Evolutionary conservation across 2,888 invertebrate genomes (phyloP).

Genomic region (Eledona agricola): DNA sequence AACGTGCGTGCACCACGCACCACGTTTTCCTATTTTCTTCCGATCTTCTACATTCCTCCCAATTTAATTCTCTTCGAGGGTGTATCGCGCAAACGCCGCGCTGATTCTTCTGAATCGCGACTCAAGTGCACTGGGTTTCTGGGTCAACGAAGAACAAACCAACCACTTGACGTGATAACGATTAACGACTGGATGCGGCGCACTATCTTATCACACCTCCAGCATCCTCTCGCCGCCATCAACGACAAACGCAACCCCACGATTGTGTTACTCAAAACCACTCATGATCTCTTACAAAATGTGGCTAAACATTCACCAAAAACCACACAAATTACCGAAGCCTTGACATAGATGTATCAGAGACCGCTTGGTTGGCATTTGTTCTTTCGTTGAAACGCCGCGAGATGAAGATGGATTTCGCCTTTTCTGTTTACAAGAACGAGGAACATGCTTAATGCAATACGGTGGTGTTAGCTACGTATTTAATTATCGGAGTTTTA

Average conservation of each 20-base stretch:
- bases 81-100: slow-evolving; percentile 19
- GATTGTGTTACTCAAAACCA: slow-evolving; percentile 19
- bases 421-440: slow-evolving; percentile 36
- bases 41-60: neutral
- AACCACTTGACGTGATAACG: slow-evolving; percentile 13
- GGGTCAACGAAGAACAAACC: slow-evolving; percentile 27
- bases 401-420: slow-evolving; percentile 40
- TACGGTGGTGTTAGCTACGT: slow-evolving; percentile 14
- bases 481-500: slow-evolving; percentile 36
- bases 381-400: slow-evolving; percentile 36
- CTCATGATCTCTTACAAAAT: slow-evolving; percentile 23
- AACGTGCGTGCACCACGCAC: slow-evolving; percentile 13
- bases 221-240: no score
- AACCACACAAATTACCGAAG: slow-evolving; percentile 32
- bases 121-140: slow-evolving; percentile 34
- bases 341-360: slow-evolving; percentile 46
- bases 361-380: slow-evolving; percentile 43
- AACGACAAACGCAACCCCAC: no score
- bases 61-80: slow-evolving; percentile 13
- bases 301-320: slow-evolving; percentile 32
- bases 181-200: neutral
- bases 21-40: slow-evolving; percentile 15
- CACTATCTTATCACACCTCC: no score
- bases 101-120: slow-evolving; percentile 16
- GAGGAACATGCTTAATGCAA: slow-evolving; percentile 38